Conservation (phyloP, 2,888 invertebrate genomes). For the Oscheius myriophilus region DNA sequence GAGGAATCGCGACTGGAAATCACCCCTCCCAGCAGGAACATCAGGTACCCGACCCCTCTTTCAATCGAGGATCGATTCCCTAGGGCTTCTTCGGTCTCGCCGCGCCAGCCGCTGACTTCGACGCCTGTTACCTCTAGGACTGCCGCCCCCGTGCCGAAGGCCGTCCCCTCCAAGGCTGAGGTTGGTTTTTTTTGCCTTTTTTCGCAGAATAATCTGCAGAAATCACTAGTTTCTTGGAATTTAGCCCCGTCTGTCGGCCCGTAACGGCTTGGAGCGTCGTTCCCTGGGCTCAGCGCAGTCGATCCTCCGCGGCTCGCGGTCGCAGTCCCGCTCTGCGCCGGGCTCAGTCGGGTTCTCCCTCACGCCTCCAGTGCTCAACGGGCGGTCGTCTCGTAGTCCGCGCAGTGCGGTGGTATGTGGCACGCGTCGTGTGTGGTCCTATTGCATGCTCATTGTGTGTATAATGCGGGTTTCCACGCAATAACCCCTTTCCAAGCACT, state of each 20-base stretch:
- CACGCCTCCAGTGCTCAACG: neutral
- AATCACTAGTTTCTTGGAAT: neutral
- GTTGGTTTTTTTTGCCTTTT: neutral
- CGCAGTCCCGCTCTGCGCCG: slow-evolving; percentile 8
- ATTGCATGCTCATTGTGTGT: too few species aligned
- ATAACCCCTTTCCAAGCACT: too few species aligned
- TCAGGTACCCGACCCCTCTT: slow-evolving; percentile 7
- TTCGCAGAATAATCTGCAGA: neutral
- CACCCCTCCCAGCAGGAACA: neutral
- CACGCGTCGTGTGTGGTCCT: too few species aligned
- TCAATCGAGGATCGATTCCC: neutral
- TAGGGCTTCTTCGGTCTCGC: slow-evolving; percentile 8
- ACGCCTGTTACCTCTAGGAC: slow-evolving; percentile 3
- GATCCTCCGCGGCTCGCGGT: slow-evolving; percentile 3
- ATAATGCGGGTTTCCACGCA: too few species aligned
- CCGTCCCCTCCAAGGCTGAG: too few species aligned
- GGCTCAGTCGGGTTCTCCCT: slow-evolving; percentile 16
- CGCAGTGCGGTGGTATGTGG: slow-evolving; percentile 14
- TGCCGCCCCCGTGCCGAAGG: neutral
- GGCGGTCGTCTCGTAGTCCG: slow-evolving; percentile 13
- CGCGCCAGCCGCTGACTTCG: slow-evolving; percentile 9
- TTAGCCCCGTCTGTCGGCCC: slow-evolving; percentile 21
- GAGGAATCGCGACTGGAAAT: slow-evolving; percentile 20
- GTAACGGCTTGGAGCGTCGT: slow-evolving; percentile 23
- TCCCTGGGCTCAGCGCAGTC: slow-evolving; percentile 18